These are phyloP conservation scores for Amblyjoppa proteus DNA, from an alignment of 2,888 invertebrate genomes.

Conservation along the genomic window DNA sequence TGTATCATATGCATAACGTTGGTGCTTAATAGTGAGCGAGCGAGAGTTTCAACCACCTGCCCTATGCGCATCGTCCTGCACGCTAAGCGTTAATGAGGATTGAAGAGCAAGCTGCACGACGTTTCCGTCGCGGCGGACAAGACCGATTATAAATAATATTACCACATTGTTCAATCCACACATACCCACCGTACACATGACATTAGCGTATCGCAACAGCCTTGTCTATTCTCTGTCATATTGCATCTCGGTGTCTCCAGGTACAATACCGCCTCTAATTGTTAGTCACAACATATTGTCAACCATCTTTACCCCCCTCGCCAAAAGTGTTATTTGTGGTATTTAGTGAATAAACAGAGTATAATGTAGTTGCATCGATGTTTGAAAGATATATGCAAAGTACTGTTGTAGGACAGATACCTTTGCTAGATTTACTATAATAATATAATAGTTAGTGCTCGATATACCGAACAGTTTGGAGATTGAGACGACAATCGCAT, in stretches of 20 bases:
- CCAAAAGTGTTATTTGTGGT: too few species aligned
- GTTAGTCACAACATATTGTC: background rate
- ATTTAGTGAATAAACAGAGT: background rate
- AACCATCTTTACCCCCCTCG: background rate
- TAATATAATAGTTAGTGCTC: conserved; percentile 20
- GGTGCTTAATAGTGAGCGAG: conserved; percentile 7
- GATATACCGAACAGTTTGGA: background rate
- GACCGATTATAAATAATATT: conserved; percentile 62
- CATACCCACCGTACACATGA: conserved; percentile 19
- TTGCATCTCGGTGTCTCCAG: background rate
- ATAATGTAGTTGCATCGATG: background rate
- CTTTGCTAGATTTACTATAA: conserved; percentile 26
- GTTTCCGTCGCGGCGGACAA: conserved; percentile 25
- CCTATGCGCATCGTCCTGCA: conserved; percentile 33
- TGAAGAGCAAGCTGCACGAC: conserved; percentile 53
- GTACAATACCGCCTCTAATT: conserved; percentile 11
- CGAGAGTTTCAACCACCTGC: conserved; percentile 22
- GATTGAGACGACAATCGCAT: background rate
- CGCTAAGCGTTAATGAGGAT: conserved; percentile 61
- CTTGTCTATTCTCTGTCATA: conserved; percentile 52
- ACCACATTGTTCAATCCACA: conserved; percentile 7
- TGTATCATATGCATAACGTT: background rate
- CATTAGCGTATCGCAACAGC: conserved; percentile 54
- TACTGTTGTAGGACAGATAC: conserved; percentile 16
- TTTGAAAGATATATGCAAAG: conserved; percentile 18